Percentiles rank a stretch among this genome's conserved stretches.
Conservation (phyloP, 92 coral and sea anemone species). For the Epizoanthus illoricatus region DNA sequence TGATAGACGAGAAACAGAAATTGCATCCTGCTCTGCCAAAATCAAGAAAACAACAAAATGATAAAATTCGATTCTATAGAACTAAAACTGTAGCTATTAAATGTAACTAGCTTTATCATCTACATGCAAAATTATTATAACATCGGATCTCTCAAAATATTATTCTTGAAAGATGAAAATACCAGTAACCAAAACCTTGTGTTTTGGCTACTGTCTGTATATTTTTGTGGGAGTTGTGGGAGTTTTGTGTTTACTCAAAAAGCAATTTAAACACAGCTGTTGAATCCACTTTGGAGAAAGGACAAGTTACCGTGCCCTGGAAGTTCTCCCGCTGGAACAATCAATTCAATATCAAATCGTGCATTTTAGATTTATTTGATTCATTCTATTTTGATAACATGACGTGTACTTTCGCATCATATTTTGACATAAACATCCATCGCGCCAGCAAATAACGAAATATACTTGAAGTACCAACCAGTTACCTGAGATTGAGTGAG, state of each 20-base stretch:
- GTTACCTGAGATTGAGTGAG: background rate
- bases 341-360: constrained; percentile 16
- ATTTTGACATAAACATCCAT: background rate
- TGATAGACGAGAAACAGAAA: too few relatives aligned
- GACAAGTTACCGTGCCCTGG: background rate
- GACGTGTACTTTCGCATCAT: constrained; percentile 23
- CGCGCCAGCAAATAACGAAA: background rate
- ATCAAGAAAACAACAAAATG: too few relatives aligned
- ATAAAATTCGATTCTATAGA: too few relatives aligned
- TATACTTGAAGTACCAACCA: constrained; percentile 12
- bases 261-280: constrained; percentile 21
- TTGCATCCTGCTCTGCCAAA: too few relatives aligned
- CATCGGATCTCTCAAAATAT: background rate
- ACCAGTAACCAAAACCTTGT: background rate
- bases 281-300: background rate
- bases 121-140: background rate
- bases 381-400: constrained; percentile 29
- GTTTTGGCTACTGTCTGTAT: constrained; percentile 4
- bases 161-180: background rate
- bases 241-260: background rate
- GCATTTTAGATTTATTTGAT: background rate
- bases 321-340: constrained; percentile 3
- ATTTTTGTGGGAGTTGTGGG: background rate
- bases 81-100: background rate
- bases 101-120: background rate